phyloP scores from a whole-genome alignment of 2,113 vertebrate species.

The Pelobates fuscus region DNA sequence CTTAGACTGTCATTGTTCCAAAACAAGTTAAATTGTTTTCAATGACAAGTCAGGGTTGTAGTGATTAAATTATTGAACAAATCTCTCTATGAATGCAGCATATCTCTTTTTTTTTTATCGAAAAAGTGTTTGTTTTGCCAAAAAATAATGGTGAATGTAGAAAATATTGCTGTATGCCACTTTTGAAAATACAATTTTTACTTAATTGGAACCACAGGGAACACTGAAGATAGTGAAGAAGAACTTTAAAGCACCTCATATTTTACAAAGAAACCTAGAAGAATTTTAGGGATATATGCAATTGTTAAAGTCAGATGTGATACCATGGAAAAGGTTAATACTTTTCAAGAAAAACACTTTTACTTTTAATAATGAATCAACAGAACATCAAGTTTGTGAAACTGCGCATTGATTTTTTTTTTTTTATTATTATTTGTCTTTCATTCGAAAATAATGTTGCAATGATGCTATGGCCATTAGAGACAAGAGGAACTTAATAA shows the following conservation, averaged over 20 bases:
- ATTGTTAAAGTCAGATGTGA: constrained; percentile 17
- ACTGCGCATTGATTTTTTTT: background rate
- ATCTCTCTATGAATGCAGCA: too few relatives aligned
- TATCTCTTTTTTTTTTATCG: too few relatives aligned
- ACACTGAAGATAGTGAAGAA: constrained; percentile 4
- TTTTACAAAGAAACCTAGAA: constrained; percentile 14
- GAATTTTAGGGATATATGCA: constrained; percentile 8
- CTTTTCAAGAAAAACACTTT: constrained; percentile 11
- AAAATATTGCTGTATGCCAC: constrained; percentile 22
- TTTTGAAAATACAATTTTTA: constrained; percentile 24
- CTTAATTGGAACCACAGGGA: constrained; percentile 40
- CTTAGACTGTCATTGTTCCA: too few relatives aligned
- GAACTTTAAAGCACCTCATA: constrained; percentile 3
- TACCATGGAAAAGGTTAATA: constrained; percentile 3
- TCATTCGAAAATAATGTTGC: background rate
- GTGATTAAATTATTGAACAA: too few relatives aligned
- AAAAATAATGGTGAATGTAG: constrained; percentile 11
- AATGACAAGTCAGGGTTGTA: too few relatives aligned
- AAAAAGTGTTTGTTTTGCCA: background rate
- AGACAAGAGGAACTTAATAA: background rate
- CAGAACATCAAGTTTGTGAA: background rate
- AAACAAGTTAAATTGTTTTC: too few relatives aligned
- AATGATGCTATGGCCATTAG: background rate
- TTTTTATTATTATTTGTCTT: constrained; percentile 11
- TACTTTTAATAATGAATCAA: constrained; percentile 19